Percentiles rank a stretch among this genome's conserved stretches.
phyloP scores from a whole-genome alignment of 37 sponge, comb jelly and placozoan genomes.

The Oopsacas minuta region DNA sequence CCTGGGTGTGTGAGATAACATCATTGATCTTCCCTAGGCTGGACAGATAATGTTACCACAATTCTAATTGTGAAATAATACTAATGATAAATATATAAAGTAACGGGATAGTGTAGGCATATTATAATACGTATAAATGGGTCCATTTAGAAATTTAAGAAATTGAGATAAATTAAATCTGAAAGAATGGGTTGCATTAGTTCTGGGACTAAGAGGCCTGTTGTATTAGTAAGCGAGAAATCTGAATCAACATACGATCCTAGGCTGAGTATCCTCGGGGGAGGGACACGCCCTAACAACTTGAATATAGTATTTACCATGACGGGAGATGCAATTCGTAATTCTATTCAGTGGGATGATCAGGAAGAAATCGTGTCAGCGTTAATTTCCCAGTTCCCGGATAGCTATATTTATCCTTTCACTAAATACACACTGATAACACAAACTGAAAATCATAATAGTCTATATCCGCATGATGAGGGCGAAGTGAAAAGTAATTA shows the following conservation, averaged over 20 bases:
- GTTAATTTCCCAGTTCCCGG: neutral
- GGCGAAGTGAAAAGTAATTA: neutral
- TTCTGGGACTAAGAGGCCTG: neutral
- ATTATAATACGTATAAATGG: no score
- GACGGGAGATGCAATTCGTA: neutral
- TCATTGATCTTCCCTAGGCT: no score
- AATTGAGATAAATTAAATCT: neutral
- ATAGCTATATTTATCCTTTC: neutral
- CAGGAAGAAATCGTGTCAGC: neutral
- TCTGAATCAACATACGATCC: neutral
- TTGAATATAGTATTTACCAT: neutral
- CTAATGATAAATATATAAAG: no score
- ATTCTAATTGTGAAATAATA: no score
- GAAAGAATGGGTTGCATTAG: neutral
- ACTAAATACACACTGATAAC: neutral
- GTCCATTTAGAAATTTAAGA: neutral
- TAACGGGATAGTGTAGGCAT: no score
- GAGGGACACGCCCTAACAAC: neutral
- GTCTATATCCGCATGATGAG: neutral
- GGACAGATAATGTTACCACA: no score
- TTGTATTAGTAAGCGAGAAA: neutral
- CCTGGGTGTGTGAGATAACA: no score
- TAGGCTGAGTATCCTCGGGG: neutral
- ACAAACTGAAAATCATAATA: neutral
- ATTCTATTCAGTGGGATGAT: neutral